Percentiles rank a stretch among this genome's conserved stretches.
phyloP scores from a whole-genome alignment of 2,888 invertebrate genomes.

The Sesia apiformis region DNA sequence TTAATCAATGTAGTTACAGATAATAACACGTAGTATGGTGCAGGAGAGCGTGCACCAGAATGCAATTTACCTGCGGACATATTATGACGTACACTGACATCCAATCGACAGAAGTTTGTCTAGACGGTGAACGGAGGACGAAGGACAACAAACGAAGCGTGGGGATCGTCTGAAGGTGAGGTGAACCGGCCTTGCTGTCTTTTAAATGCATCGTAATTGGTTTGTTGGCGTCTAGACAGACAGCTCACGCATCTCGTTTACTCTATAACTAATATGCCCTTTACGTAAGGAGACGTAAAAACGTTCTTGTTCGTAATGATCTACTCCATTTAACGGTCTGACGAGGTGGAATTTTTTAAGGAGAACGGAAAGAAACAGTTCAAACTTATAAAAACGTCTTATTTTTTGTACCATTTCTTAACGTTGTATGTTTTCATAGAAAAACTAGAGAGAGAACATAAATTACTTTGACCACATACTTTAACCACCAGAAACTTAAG shows the following conservation, averaged over 20 bases:
- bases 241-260: constrained; percentile 7
- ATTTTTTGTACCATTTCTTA: too few relatives aligned
- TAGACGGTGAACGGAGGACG: constrained; percentile 5
- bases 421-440: too few relatives aligned
- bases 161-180: constrained; percentile 57
- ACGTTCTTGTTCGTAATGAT: not conserved
- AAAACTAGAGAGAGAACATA: too few relatives aligned
- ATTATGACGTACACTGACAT: not conserved
- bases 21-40: too few relatives aligned
- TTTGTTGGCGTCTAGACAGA: constrained; percentile 11
- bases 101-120: not conserved
- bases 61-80: too few relatives aligned
- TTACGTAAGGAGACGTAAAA: not conserved
- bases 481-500: too few relatives aligned
- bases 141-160: constrained; percentile 48
- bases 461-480: too few relatives aligned
- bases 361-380: too few relatives aligned
- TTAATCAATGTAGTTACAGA: too few relatives aligned
- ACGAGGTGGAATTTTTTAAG: too few relatives aligned
- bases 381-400: too few relatives aligned
- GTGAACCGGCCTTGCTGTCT: constrained; percentile 26
- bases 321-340: not conserved
- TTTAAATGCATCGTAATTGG: constrained; percentile 35
- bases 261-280: constrained; percentile 2
- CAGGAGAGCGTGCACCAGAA: too few relatives aligned